Evolutionary conservation across 2,797 vertebrate genomes (phyloP), one percentile per base, ranked within the genome.

Genomic region (Vultur gryphus): DNA sequence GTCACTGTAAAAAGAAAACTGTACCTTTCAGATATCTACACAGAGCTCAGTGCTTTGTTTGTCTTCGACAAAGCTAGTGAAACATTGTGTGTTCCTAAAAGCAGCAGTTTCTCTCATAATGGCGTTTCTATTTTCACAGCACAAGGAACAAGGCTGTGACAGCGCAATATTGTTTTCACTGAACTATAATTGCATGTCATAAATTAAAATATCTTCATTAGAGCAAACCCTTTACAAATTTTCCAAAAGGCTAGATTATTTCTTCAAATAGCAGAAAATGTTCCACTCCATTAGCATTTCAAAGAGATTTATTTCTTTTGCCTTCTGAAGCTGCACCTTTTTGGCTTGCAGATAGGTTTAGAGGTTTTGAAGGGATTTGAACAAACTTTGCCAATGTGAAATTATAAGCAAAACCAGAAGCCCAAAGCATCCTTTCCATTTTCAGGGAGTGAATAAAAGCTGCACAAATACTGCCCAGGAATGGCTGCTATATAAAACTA

Each of bases 301-400:
- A 97, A 97, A 97, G 93, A 96, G 92, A 95, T 98, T 97, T 97
- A 94, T 95, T 91, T 87, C 91, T 97, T 97, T 97, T 91, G 82
- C 84, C 43, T 96, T 95, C 92, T 90, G 80, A 97, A 96, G 90
- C 92, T 17, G 48, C 95, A 96, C 93, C 95, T 97, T 97, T 96
- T 89, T 94, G 90, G 95, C 93, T 88, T 84, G 88, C 73, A 94
- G 93, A 95, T 95, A 96, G 87, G 92, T 95, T 96, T 89, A 71
- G 54, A 92, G 93, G 83, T 96, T 98, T 97, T 97, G 93, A 97
- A 91, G 79, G 80, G 93, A 93, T 96, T 97, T 84, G 95, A 94
- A 89, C 67, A 73, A 96, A 96, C 90, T 92, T 96, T 87, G 76
- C 72, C 76, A 92, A 78, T 62, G 46, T 78, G 81, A 96, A 97